A percentile compares a stretch with the other conserved stretches of the same genome.
phyloP scores from a whole-genome alignment of 2,888 invertebrate genomes.

The Drosophila pegasa region DNA sequence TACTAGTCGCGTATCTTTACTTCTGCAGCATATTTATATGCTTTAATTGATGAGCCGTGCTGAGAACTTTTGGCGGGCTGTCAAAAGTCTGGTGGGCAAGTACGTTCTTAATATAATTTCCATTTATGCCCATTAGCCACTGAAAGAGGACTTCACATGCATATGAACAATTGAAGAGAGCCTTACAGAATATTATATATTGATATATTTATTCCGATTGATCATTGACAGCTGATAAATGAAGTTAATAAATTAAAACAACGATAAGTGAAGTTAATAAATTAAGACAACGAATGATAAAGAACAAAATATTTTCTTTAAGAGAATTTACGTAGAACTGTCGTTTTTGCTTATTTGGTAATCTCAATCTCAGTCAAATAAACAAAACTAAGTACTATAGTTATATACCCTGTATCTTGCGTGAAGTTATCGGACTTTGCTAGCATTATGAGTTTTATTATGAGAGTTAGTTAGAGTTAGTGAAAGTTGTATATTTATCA shows the following conservation, averaged over 20 bases:
- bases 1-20: background rate
- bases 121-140: slow-evolving; percentile 73
- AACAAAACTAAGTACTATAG: too few relatives aligned
- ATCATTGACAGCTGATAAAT: slow-evolving; percentile 31
- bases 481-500: too few relatives aligned
- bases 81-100: slow-evolving; percentile 33
- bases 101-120: slow-evolving; percentile 70
- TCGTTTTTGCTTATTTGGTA: too few relatives aligned
- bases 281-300: background rate
- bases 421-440: background rate
- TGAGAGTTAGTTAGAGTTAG: background rate
- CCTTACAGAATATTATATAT: background rate
- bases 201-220: background rate
- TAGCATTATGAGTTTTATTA: background rate
- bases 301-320: background rate
- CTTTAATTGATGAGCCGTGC: slow-evolving; percentile 66
- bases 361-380: too few relatives aligned
- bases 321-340: background rate
- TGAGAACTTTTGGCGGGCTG: slow-evolving; percentile 48
- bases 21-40: background rate
- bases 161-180: background rate
- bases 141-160: slow-evolving; percentile 1
- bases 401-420: too few relatives aligned
- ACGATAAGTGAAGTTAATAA: slow-evolving; percentile 14
- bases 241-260: slow-evolving; percentile 1